These are phyloP conservation scores for Atta texana DNA, from an alignment of 1,140 invertebrate genomes.

Conservation along the genomic window DNA sequence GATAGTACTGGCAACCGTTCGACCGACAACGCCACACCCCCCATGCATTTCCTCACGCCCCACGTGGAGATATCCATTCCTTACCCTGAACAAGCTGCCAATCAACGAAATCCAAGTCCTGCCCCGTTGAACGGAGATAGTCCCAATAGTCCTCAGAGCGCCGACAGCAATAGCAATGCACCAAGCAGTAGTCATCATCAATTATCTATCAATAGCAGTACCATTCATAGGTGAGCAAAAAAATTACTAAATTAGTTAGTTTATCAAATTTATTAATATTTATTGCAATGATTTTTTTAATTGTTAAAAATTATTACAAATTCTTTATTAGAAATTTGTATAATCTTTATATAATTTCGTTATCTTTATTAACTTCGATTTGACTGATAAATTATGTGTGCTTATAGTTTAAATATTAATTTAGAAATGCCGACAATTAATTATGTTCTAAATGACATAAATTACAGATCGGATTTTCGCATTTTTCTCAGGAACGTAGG, in stretches of 20 bases:
- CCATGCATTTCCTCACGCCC: conserved; percentile 95
- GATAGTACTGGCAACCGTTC: conserved; percentile 92
- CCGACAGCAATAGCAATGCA: conserved; percentile 91
- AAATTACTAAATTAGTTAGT: neutral
- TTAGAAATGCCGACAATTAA: neutral
- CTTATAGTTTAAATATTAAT: neutral
- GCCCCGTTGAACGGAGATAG: conserved; percentile 84
- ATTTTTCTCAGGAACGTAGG: conserved; percentile 73
- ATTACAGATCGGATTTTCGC: conserved; percentile 25
- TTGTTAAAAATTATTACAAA: neutral
- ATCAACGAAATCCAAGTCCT: conserved; percentile 82
- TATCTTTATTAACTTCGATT: neutral
- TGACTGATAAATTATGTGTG: neutral
- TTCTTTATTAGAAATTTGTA: neutral
- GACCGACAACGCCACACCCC: conserved; percentile 93
- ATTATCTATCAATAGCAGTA: conserved; percentile 80
- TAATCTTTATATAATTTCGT: neutral
- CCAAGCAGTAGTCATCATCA: conserved; percentile 89
- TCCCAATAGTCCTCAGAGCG: conserved; percentile 91
- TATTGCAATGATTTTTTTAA: neutral
- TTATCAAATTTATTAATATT: conserved; percentile 5
- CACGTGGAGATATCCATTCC: conserved; percentile 96
- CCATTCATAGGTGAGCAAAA: conserved; percentile 81
- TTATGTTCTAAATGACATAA: neutral
- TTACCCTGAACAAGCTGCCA: conserved; percentile 87